Evolutionary conservation across 2,797 vertebrate genomes (phyloP).

Genomic region (Buphagus erythrorhynchus): DNA sequence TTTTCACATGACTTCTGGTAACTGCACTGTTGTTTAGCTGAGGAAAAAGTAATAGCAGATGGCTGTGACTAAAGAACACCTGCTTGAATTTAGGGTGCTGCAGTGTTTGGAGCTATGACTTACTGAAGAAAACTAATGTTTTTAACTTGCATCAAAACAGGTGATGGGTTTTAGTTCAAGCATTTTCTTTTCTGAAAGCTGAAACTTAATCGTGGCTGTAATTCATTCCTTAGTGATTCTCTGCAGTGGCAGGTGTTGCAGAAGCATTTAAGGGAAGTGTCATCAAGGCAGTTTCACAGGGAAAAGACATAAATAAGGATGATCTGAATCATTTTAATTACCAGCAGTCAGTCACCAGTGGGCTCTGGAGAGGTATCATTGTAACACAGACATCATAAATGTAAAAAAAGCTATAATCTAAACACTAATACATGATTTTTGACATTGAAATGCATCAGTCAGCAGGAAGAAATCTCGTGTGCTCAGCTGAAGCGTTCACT

Average conservation of each 20-base stretch:
- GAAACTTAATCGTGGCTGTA: not conserved
- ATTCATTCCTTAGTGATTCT: not conserved
- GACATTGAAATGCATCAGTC: not conserved
- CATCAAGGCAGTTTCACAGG: not conserved
- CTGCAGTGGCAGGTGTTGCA: not conserved
- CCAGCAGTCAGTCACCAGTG: not conserved
- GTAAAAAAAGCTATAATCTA: not conserved
- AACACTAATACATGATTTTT: not conserved
- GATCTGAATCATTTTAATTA: not conserved
- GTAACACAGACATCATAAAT: not conserved
- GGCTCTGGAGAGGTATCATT: not conserved
- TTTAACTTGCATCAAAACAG: not conserved
- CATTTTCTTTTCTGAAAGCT: not conserved
- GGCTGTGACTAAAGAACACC: not conserved
- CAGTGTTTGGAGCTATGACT: not conserved
- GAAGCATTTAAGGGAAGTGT: not conserved
- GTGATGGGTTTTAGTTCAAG: not conserved
- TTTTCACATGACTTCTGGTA: slow-evolving; percentile 44
- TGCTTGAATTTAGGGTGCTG: not conserved
- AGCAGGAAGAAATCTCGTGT: rapidly evolving
- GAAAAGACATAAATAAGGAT: not conserved
- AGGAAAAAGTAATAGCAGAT: not conserved
- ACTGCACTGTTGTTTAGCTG: slow-evolving; percentile 1
- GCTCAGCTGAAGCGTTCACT: not conserved
- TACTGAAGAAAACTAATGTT: not conserved